A percentile compares a stretch with the other conserved stretches of the same genome.
Evolutionary conservation across 2,113 vertebrate genomes (phyloP).

Genomic region (Leucopsar rothschildi): DNA sequence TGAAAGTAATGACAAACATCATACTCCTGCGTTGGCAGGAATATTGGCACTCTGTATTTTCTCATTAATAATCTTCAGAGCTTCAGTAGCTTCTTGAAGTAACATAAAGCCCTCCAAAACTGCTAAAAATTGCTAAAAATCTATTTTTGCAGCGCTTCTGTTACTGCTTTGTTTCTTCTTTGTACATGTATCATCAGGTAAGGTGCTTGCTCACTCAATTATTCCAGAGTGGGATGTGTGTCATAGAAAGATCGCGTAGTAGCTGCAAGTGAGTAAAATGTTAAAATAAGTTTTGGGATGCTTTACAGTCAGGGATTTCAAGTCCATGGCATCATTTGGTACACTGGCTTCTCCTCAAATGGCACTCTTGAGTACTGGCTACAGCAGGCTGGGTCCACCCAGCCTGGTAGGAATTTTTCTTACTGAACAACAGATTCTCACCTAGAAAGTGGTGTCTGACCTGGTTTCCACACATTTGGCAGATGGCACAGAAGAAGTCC

Average conservation of each 20-base stretch:
- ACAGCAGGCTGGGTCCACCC: not conserved
- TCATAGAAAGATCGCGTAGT: not conserved
- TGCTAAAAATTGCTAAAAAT: not conserved
- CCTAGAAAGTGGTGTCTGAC: not conserved
- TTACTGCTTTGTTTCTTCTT: not conserved
- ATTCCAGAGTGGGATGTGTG: not conserved
- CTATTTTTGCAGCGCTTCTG: not conserved
- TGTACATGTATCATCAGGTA: not conserved
- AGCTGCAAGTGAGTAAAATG: not conserved
- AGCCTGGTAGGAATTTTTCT: not conserved
- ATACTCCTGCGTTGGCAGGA: not conserved
- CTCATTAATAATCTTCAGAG: not conserved
- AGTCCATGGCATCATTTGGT: not conserved
- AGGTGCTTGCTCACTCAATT: not conserved
- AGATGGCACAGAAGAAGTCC: not conserved
- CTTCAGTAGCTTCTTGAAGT: not conserved
- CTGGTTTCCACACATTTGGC: not conserved
- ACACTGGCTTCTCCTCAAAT: not conserved
- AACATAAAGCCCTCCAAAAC: not conserved
- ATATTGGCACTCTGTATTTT: not conserved
- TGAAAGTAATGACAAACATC: not conserved
- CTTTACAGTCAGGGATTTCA: not conserved
- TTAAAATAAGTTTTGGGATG: not conserved
- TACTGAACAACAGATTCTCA: not conserved
- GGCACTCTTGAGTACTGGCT: not conserved